Conservation (phyloP, 2,888 invertebrate species). For the Hypselothyrea guttata region DNA sequence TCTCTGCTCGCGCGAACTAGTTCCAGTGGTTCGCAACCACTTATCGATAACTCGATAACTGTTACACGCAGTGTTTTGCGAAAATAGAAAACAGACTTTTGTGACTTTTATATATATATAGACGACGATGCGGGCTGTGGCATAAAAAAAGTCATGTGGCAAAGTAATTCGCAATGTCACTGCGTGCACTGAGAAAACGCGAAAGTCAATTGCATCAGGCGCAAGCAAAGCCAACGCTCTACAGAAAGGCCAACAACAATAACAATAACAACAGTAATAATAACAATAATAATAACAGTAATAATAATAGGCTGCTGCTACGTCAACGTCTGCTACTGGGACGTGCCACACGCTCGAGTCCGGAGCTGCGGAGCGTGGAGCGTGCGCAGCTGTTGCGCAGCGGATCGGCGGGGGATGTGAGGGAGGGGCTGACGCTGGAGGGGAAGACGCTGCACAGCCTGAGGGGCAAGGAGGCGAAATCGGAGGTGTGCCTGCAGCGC, state of each 20-base stretch:
- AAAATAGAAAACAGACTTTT: slow-evolving; percentile 41
- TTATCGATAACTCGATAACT: too few species aligned
- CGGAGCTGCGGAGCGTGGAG: slow-evolving; percentile 60
- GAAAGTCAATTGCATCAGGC: slow-evolving; percentile 57
- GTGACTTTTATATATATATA: slow-evolving; percentile 1
- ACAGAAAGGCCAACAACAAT: slow-evolving; percentile 54
- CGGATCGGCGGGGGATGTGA: slow-evolving; percentile 80
- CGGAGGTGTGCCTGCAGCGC: slow-evolving; percentile 81
- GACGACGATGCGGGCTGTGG: slow-evolving; percentile 30
- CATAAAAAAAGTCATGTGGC: slow-evolving; percentile 42
- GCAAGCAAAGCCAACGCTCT: slow-evolving; percentile 38
- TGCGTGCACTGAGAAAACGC: slow-evolving; percentile 81
- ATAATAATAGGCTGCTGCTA: slow-evolving; percentile 18
- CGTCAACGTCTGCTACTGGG: slow-evolving; percentile 51
- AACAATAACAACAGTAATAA: slow-evolving; percentile 26
- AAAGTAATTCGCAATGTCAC: slow-evolving; percentile 78
- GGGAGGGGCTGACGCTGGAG: slow-evolving; percentile 55
- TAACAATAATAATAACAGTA: slow-evolving; percentile 25
- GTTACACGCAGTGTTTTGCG: slow-evolving; percentile 20
- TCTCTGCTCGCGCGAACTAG: too few species aligned
- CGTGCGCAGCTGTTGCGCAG: slow-evolving; percentile 72
- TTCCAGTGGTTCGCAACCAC: too few species aligned
- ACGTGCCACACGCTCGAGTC: slow-evolving; percentile 63
- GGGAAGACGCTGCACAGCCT: slow-evolving; percentile 53
- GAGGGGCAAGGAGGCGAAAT: slow-evolving; percentile 78